Conservation (phyloP, 2,888 invertebrate genomes). For the Melolontha melolontha region DNA sequence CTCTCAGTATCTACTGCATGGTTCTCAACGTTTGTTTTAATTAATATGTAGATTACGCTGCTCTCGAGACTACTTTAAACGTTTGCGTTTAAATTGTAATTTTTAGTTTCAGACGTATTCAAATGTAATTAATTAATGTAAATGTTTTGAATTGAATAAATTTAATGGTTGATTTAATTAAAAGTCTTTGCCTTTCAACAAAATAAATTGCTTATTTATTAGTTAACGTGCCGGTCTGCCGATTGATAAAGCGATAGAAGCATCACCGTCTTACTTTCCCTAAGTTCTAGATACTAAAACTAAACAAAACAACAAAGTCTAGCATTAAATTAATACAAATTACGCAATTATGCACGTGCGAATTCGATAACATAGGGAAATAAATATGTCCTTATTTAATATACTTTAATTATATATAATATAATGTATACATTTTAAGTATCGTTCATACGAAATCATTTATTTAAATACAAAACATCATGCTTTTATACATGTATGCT, state of each 20-base stretch:
- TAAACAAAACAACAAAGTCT: too few relatives aligned
- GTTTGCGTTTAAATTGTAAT: slow-evolving; percentile 21
- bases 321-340: too few relatives aligned
- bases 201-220: slow-evolving; percentile 40
- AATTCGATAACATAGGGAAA: too few relatives aligned
- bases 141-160: slow-evolving; percentile 41
- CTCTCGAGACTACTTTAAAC: neutral
- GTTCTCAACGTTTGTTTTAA: slow-evolving; percentile 16
- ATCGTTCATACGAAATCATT: too few relatives aligned
- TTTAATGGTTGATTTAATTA: slow-evolving; percentile 42
- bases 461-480: too few relatives aligned
- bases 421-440: too few relatives aligned
- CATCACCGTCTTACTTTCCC: neutral
- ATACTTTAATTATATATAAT: too few relatives aligned
- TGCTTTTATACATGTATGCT: too few relatives aligned
- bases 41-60: slow-evolving; percentile 24
- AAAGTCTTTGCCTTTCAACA: slow-evolving; percentile 30
- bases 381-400: too few relatives aligned
- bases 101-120: slow-evolving; percentile 7
- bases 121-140: slow-evolving; percentile 41
- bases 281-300: too few relatives aligned
- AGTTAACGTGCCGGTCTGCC: slow-evolving; percentile 10
- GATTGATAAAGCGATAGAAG: slow-evolving; percentile 36
- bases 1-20: neutral
- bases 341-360: too few relatives aligned